These are phyloP conservation scores for Aphelocoma coerulescens DNA, from an alignment of 2,113 vertebrate species.

Conservation along the genomic window DNA sequence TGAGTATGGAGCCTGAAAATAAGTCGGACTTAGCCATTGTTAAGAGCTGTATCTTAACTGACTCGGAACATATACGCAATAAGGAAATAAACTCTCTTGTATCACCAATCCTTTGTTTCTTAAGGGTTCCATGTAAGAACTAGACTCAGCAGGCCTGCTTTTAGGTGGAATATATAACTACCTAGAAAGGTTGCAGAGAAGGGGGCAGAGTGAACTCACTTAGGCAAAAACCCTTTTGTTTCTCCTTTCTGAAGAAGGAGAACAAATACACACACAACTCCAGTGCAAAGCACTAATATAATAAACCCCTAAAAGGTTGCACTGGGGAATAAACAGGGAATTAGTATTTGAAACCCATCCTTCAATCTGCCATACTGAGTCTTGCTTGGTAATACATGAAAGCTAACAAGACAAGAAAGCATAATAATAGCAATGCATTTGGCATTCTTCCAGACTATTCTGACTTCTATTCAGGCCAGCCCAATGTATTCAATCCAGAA, in stretches of 20 bases:
- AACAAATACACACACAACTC: background rate
- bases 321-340: background rate
- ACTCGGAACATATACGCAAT: background rate
- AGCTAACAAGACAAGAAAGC: background rate
- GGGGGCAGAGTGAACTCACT: background rate
- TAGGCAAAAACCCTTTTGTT: background rate
- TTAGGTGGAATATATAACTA: background rate
- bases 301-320: background rate
- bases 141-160: background rate
- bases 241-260: background rate
- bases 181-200: background rate
- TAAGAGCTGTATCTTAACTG: background rate
- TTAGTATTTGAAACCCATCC: background rate
- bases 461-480: background rate
- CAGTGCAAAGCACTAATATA: background rate
- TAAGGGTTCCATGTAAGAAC: background rate
- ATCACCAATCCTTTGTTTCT: background rate
- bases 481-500: background rate
- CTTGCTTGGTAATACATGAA: background rate
- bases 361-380: background rate
- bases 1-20: background rate
- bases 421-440: background rate
- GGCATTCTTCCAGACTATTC: constrained; percentile 2
- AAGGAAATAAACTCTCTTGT: background rate
- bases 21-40: background rate